Base-by-base conservation (phyloP, 2,888 invertebrate genomes). In the Abrostola triplasia region DNA sequence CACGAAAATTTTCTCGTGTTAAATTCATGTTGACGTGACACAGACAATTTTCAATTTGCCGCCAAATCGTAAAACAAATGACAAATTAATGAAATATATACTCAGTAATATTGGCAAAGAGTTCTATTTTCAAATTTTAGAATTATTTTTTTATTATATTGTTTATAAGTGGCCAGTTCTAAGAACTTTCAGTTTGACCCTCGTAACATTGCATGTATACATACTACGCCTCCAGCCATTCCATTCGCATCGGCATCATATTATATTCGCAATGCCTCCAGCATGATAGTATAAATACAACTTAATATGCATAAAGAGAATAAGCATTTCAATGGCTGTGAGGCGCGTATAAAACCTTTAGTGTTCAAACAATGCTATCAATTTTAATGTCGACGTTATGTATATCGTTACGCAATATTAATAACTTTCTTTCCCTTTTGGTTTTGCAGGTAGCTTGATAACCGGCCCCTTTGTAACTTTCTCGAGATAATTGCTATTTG, bases 351-450 rank as follows among this genome's bases (percentile, higher is more conserved):
- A 54, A 64, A 58, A 67, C 47, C 54, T 61, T 65, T 60, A 59
- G 59, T 64, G 54, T 58, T 68, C 57, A 75, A 67, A 69, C 77
- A 76, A 74, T 80, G 77, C 71, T 70, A 74, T 76, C 70, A 80
- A 79, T 81, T 77, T 77, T 60, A 74, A 77, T 76, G 65, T 24
- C 60, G 52, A 55, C 59, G 67, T 71, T 80, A 73, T 73, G 71
- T 70, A 64, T 68, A 66, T 64, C 62, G 54, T 81, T 80, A 71
- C 70, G 82, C 63, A 81, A 80, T 70, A 66, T 61, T 63, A 59
- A 67, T 70, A 76, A 72, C 79, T 82, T 80, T 82, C 80, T 77
- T 79, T 82, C 66, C 73, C 66, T 74, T 75, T 75, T 53, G 41
- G 50, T 70, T 65, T 24, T 67, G 59, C 62, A 55, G 52, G 50